Evolutionary conservation across 2,113 vertebrate genomes (phyloP), one percentile per base, ranked within the genome.

Genomic region (Urocolius indicus): DNA sequence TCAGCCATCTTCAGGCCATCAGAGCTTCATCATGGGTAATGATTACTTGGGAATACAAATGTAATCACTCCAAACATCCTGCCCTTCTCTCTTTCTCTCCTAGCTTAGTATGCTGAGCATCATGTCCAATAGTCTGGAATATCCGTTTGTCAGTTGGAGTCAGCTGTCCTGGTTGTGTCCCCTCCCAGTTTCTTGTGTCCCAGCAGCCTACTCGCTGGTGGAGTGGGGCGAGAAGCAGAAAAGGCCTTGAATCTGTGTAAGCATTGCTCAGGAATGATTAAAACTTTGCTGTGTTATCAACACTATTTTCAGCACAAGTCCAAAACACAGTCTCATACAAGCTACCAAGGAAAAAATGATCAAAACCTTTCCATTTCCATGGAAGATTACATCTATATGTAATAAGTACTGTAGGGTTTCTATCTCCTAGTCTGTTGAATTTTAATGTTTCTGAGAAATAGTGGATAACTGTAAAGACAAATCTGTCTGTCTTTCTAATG

Each of bases 1-100:
- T 51, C 29, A n/a, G 29, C 34, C 30, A 27, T 27, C 18, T 43
- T 30, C 38, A 54, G 38, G 49, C 43, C 11, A 65, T 22, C 49
- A 22, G 59, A 36, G 46, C 16, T 52, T 5, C 22, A 43, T n/a
- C 48, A 15, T 5, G 1, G 4, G 3, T 43, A 59, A 59, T 18
- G 3, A 7, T 27, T n/a, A 26, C 17, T 32, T 62, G 34, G 23
- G 7, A 38, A 27, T 16, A 62, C 16, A 38, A 62, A 38, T 7
- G 6, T 16, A 34, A 38, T 46, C 7, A 26, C 16, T 27, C 20
- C 1, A 2, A 55, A 62, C 0, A 1, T 52, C 7, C 4, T 3
- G 8, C 5, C 16, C 23, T 52, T 72, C 26, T 8, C 16, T 46
- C 58, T 62, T 43, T 15, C 65, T 65, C 41, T 3, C 11, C 11